phyloP scores from a whole-genome alignment of 2,888 invertebrate species.

The Andrena chrysosceles region DNA sequence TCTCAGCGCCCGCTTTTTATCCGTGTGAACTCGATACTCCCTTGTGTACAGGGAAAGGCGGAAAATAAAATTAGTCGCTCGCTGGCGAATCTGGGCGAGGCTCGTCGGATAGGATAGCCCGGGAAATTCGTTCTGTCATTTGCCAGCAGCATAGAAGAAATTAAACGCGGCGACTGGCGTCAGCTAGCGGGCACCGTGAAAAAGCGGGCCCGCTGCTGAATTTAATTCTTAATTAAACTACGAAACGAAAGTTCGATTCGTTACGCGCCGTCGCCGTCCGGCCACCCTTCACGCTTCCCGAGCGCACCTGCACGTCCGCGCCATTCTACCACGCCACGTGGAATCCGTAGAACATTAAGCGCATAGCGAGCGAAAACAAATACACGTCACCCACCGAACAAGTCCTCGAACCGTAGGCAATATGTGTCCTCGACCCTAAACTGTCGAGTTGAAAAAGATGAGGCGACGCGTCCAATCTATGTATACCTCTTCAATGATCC shows the following conservation, averaged over 20 bases:
- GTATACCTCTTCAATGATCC: constrained; percentile 60
- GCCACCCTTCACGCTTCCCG: constrained; percentile 66
- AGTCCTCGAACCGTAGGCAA: constrained; percentile 64
- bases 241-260: constrained; percentile 72
- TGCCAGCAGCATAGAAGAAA: constrained; percentile 21
- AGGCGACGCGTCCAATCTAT: constrained; percentile 73
- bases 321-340: constrained; percentile 63
- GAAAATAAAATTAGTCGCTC: constrained; percentile 45
- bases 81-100: constrained; percentile 4
- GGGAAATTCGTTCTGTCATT: constrained; percentile 34
- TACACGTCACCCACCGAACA: constrained; percentile 68
- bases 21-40: too few species aligned
- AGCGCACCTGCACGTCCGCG: constrained; percentile 79
- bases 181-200: constrained; percentile 8
- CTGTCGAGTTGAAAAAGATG: constrained; percentile 74
- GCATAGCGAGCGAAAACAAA: constrained; percentile 78
- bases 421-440: constrained; percentile 71
- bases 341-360: constrained; percentile 77
- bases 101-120: neutral
- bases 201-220: constrained; percentile 37
- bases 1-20: too few species aligned
- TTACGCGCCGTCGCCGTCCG: constrained; percentile 72
- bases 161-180: constrained; percentile 23
- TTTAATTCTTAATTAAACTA: constrained; percentile 80
- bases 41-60: neutral